These are phyloP conservation scores for Parapristionchus giblindavisi DNA, from an alignment of 2,888 invertebrate species.

Conservation along the genomic window DNA sequence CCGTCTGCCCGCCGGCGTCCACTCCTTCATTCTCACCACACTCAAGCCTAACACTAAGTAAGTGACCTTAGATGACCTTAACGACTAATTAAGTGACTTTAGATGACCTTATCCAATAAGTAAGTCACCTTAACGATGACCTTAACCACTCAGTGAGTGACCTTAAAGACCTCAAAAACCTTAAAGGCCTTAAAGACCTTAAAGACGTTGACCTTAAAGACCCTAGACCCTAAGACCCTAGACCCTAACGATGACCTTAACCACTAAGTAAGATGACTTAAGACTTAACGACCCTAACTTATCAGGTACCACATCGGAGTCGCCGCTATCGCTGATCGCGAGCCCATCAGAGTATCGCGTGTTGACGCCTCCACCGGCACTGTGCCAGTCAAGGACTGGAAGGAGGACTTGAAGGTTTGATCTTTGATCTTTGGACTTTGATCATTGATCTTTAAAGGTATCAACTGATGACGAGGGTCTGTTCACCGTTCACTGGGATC, in stretches of 20 bases:
- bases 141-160: too few relatives aligned
- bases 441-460: background rate
- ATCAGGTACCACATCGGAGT: slow-evolving; percentile 64
- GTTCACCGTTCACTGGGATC: slow-evolving; percentile 66
- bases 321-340: slow-evolving; percentile 67
- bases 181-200: too few relatives aligned
- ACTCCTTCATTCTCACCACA: slow-evolving; percentile 61
- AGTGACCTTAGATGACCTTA: background rate
- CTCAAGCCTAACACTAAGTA: slow-evolving; percentile 64
- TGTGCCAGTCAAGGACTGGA: slow-evolving; percentile 52
- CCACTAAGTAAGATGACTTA: background rate
- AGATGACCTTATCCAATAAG: background rate
- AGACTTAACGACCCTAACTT: background rate
- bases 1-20: slow-evolving; percentile 59
- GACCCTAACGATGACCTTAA: background rate
- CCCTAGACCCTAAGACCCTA: too few relatives aligned
- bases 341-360: slow-evolving; percentile 61
- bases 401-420: slow-evolving; percentile 44
- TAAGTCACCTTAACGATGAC: background rate
- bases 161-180: too few relatives aligned
- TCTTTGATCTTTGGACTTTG: background rate
- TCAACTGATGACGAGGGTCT: slow-evolving; percentile 52
- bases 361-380: slow-evolving; percentile 54
- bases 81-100: background rate
- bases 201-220: too few relatives aligned